Base-by-base conservation (phyloP, 2,888 invertebrate species). In the Tenodera sinensis region DNA sequence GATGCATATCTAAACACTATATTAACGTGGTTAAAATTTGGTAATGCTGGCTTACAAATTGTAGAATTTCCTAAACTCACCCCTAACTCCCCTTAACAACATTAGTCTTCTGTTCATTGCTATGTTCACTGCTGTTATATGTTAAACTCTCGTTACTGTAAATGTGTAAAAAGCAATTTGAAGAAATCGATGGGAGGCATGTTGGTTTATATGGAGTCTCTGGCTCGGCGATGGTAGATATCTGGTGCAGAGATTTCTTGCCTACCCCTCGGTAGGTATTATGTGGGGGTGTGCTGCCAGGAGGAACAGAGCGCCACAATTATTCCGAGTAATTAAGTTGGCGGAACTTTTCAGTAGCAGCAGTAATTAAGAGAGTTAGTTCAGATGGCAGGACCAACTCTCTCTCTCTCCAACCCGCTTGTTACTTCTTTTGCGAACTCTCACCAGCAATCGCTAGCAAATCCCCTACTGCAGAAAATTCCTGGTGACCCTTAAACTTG, bases 321-420 rank as follows among this genome's bases (percentile, higher is more conserved):
- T 90, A 90, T 90, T 90, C 90, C 90, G 88, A 89, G 90, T 90
- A 90, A 90, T 90, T 90, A 90, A 90, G 89, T 88, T 89, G 89
- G 89, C 85, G 87, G 89, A 89, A 89, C 87, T 89, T 90, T 90
- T 88, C 90, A 86, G 54, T 71, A 71, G 85, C 81, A 82, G 88
- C 83, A 90, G 90, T 90, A 90, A 90, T 90, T 90, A 90, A 90
- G 90, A 85, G 87, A 83, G 87, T 88, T 86, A 89, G 89, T 88
- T 89, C 89, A 34, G 81, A 86, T 86, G 83, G 86, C 89, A 85
- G 30, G 42, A 28, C 85, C 28, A 27, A 85, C 27, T 30, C 30
- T 30, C 30, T 30, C 30, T 47, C 88, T 85, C 84, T 28, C 42
- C 86, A 86, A 20, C 87, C 12, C 34, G 25, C 30, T 82, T 81